Conservation (phyloP, 2,113 vertebrate species). For the Syngnathoides biaculeatus region DNA sequence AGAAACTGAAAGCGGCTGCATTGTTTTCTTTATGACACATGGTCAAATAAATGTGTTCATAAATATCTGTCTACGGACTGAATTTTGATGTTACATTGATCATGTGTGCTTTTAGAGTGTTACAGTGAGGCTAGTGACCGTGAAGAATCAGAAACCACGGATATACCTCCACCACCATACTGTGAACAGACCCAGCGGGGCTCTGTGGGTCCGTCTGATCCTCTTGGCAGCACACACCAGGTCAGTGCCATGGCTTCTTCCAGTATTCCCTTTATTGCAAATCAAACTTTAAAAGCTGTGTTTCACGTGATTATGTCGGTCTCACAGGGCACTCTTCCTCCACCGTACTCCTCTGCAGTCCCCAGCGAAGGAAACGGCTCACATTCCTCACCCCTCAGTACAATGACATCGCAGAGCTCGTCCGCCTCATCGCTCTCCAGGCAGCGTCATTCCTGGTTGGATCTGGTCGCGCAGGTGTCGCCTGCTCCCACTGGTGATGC, state of each 20-base stretch:
- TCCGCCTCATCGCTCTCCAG: constrained; percentile 74
- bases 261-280: background rate
- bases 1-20: no score
- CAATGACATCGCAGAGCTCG: constrained; percentile 72
- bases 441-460: constrained; percentile 79
- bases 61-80: background rate
- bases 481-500: constrained; percentile 55
- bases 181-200: constrained; percentile 60
- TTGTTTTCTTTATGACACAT: no score
- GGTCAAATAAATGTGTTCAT: background rate
- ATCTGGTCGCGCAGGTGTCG: constrained; percentile 72
- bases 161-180: constrained; percentile 78
- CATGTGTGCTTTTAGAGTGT: constrained; percentile 75
- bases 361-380: constrained; percentile 75
- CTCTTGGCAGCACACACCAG: constrained; percentile 55
- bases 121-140: constrained; percentile 94
- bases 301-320: background rate
- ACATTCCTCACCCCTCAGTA: constrained; percentile 78
- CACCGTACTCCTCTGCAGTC: constrained; percentile 73
- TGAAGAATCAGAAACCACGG: constrained; percentile 83
- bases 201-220: constrained; percentile 50
- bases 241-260: constrained; percentile 29
- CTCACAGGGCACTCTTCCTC: constrained; percentile 70
- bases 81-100: background rate
- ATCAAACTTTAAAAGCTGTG: background rate